Percentiles rank a stretch among this genome's conserved stretches.
Conservation (phyloP, 1,140 invertebrate species). For the Calliphora vicina region DNA sequence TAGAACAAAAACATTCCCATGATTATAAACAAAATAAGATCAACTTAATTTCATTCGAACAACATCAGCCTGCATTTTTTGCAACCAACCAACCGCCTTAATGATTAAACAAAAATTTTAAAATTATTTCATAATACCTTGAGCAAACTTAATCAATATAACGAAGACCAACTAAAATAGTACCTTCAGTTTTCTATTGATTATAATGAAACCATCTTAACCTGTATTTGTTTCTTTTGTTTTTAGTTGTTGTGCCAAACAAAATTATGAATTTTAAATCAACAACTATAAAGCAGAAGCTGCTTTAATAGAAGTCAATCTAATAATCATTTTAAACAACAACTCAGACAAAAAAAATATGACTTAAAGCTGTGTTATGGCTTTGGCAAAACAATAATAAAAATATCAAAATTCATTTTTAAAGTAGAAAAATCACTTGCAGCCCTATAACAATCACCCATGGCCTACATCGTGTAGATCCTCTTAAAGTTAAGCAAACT, state of each 20-base stretch:
- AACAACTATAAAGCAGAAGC: background rate
- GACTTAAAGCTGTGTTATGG: background rate
- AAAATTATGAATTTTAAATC: slow-evolving; percentile 14
- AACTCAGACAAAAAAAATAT: background rate
- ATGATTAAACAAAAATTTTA: background rate
- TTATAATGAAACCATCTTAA: background rate
- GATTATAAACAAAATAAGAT: background rate
- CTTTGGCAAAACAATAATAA: background rate
- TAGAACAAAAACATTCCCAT: background rate
- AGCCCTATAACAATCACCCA: slow-evolving; percentile 16
- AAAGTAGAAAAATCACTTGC: slow-evolving; percentile 11
- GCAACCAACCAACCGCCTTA: background rate
- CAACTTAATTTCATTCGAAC: background rate
- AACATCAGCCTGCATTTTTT: too few relatives aligned
- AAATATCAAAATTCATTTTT: background rate
- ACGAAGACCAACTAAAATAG: background rate
- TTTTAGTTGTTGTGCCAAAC: background rate
- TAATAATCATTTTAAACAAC: slow-evolving; percentile 7
- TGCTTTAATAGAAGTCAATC: slow-evolving; percentile 10
- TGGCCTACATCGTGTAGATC: slow-evolving; percentile 24
- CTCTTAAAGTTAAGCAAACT: slow-evolving; percentile 25
- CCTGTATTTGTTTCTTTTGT: background rate
- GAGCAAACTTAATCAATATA: background rate
- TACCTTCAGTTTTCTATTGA: background rate
- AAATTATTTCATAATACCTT: slow-evolving; percentile 8